phyloP scores from a whole-genome alignment of 1,140 invertebrate species.

The Dendrolimus kikuchii region DNA sequence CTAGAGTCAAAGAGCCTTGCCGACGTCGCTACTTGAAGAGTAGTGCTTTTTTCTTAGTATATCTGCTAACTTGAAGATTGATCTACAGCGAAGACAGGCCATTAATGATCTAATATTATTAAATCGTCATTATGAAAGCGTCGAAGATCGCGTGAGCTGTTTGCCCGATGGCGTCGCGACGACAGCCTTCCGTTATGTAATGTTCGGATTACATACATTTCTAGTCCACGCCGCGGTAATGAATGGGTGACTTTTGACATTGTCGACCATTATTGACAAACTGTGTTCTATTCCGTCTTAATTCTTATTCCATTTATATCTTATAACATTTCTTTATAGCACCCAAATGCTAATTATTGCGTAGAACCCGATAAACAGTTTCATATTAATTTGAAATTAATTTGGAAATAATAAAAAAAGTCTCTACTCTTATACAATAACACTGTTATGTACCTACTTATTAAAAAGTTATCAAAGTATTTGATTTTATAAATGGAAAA shows the following conservation, averaged over 20 bases:
- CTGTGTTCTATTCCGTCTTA: constrained; percentile 29
- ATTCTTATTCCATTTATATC: constrained; percentile 16
- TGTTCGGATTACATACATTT: constrained; percentile 24
- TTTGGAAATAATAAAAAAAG: too few species aligned
- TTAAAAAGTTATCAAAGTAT: background rate
- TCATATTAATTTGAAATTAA: too few species aligned
- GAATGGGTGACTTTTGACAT: constrained; percentile 38
- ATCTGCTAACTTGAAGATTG: too few species aligned
- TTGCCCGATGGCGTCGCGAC: background rate
- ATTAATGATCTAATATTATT: too few species aligned
- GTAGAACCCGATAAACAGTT: constrained; percentile 4
- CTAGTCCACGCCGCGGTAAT: constrained; percentile 22
- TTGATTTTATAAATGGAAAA: background rate
- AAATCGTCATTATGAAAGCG: too few species aligned
- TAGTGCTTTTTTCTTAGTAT: too few species aligned
- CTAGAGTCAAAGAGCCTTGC: too few species aligned
- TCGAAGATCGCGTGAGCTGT: too few species aligned
- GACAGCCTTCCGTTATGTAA: constrained; percentile 2
- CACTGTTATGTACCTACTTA: background rate
- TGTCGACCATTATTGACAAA: constrained; percentile 23
- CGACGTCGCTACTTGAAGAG: too few species aligned
- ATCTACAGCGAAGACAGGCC: too few species aligned
- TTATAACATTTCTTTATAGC: constrained; percentile 4
- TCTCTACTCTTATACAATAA: too few species aligned
- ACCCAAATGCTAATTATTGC: constrained; percentile 7